Evolutionary conservation across 2,888 invertebrate species (phyloP), one percentile per base, ranked within the genome.

Genomic region (Hydriomena furcata): DNA sequence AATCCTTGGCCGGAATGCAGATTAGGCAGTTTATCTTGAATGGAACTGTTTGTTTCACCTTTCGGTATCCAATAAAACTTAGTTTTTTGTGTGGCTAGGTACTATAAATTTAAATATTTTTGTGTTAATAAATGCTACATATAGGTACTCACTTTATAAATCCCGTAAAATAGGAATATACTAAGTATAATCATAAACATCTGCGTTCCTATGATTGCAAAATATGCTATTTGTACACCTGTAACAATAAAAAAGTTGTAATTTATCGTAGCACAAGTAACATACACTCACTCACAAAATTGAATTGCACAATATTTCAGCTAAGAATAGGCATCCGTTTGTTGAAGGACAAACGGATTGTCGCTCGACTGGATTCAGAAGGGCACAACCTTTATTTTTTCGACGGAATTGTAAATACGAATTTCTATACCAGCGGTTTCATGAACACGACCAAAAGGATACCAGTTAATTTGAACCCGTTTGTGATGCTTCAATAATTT

Each of bases 221-320:
- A 91, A 83, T 95, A 94, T 61, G 95, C 94, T 83, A 95, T 94
- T 91, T 95, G 95, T 71, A 95, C 95, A 86, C 95, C 95, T 95
- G 93, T 36, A 93, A 93, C 84, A 82, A 87, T 65, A 58, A 67
- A 62, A 35, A 21, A 8, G 6, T 40, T 50, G 51, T 5, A 25
- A 27, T 46, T 32, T 20, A 27, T 37, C 27, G 37, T 10, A 27
- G 36, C 30, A 41, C 4, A 17, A 2, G 17, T 42, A n/a, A 41
- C 40, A 28, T 28, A 32, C 31, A 37, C 11, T 25, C 32, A 38
- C 24, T 43, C 47, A 52, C 43, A 47, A 28, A 55, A 66, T 56
- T 55, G 51, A 65, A 60, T 50, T 45, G 30, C 49, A 30, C 50
- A 57, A 61, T 61, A 63, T 58, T 52, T 46, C 32, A 52, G 46